Conservation (phyloP, 1,140 invertebrate species). For the Diabrotica undecimpunctata region DNA sequence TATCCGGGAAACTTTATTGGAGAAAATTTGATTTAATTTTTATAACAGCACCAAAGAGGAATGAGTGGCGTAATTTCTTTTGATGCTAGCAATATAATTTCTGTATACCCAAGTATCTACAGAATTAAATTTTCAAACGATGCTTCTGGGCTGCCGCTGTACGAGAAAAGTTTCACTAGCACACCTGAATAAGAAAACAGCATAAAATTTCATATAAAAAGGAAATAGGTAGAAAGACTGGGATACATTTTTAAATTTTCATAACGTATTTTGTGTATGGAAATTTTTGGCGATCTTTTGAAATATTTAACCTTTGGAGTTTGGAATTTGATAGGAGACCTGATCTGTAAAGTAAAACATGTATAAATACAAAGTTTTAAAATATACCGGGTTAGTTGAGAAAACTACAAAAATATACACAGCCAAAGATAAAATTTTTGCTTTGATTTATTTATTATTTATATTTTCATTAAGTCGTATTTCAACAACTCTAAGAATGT, state of each 20-base stretch:
- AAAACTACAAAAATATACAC: too few relatives aligned
- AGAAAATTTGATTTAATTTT: conserved; percentile 49
- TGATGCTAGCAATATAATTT: conserved; percentile 48
- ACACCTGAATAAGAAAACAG: conserved; percentile 39
- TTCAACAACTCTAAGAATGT: too few relatives aligned
- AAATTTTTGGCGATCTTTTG: neutral
- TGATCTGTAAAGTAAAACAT: neutral
- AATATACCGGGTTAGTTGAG: too few relatives aligned
- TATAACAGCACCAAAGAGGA: conserved; percentile 46
- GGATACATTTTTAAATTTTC: too few relatives aligned
- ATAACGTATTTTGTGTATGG: neutral
- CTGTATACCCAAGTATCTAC: conserved; percentile 43
- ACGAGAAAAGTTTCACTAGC: conserved; percentile 37
- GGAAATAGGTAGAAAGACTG: conserved; percentile 7
- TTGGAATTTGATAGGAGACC: conserved; percentile 1
- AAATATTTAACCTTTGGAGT: conserved; percentile 5
- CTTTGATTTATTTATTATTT: too few relatives aligned
- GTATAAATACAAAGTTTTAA: too few relatives aligned
- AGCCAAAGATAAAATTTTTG: too few relatives aligned
- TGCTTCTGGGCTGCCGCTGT: conserved; percentile 21
- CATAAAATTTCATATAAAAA: conserved; percentile 24
- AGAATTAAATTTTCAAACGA: conserved; percentile 39
- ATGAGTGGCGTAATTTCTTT: conserved; percentile 49
- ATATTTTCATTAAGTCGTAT: too few relatives aligned
- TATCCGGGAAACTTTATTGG: conserved; percentile 48